These are phyloP conservation scores for Andrena bicolor DNA, from an alignment of 2,888 invertebrate genomes.

Conservation along the genomic window DNA sequence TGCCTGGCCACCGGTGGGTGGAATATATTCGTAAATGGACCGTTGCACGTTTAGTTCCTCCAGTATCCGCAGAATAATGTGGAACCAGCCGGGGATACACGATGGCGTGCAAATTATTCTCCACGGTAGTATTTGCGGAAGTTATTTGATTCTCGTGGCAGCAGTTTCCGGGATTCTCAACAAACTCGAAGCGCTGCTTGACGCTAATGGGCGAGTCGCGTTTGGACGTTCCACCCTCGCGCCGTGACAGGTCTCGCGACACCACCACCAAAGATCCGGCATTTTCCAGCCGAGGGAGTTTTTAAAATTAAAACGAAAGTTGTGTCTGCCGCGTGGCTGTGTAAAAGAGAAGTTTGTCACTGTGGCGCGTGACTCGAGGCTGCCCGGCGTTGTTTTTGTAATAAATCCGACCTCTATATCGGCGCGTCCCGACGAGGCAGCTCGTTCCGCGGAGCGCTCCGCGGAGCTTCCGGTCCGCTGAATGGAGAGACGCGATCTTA, in stretches of 20 bases:
- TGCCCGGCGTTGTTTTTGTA: neutral
- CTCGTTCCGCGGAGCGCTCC: constrained; percentile 6
- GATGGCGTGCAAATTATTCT: constrained; percentile 12
- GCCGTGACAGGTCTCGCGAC: neutral
- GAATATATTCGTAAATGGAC: constrained; percentile 24
- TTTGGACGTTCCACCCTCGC: neutral
- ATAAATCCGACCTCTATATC: constrained; percentile 38
- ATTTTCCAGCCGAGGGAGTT: neutral
- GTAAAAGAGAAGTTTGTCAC: constrained; percentile 26
- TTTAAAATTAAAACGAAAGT: neutral
- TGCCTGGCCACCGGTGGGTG: neutral
- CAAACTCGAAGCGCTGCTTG: neutral
- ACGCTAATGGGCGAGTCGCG: neutral
- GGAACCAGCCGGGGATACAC: constrained; percentile 10
- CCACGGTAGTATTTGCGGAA: constrained; percentile 11
- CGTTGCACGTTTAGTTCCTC: neutral
- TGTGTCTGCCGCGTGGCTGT: neutral
- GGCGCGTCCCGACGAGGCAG: constrained; percentile 10
- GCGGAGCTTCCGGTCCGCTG: constrained; percentile 10
- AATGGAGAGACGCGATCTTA: constrained; percentile 32
- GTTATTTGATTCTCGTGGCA: constrained; percentile 27
- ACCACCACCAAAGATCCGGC: neutral
- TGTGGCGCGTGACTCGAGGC: neutral
- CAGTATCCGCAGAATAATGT: constrained; percentile 8
- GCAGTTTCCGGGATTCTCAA: constrained; percentile 2